Evolutionary conservation across 2,113 vertebrate species (phyloP).

Genomic region (Ophthalmolycus amberensis): DNA sequence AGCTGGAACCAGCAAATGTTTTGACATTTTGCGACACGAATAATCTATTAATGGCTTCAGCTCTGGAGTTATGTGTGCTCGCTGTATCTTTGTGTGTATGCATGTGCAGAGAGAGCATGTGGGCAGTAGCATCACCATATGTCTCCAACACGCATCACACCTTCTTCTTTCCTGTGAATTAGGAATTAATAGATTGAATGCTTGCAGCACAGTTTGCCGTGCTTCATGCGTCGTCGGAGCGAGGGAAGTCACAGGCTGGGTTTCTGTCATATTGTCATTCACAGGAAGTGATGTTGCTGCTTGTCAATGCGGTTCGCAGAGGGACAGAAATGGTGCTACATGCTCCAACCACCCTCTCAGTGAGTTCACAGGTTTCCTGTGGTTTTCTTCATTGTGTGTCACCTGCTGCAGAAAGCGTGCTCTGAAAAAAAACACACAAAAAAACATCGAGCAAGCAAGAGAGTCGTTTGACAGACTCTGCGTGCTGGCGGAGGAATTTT

Average conservation of each 20-base stretch:
- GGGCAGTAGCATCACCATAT: constrained; percentile 22
- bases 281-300: constrained; percentile 71
- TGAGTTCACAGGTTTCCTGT: constrained; percentile 68
- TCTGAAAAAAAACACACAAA: background rate
- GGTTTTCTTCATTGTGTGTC: constrained; percentile 53
- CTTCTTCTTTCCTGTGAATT: constrained; percentile 31
- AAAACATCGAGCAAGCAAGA: background rate
- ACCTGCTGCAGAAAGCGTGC: constrained; percentile 46
- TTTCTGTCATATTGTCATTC: constrained; percentile 57
- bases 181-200: constrained; percentile 15
- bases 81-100: background rate
- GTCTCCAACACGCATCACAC: constrained; percentile 21
- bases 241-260: constrained; percentile 30
- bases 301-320: constrained; percentile 40
- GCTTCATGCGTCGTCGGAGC: constrained; percentile 37
- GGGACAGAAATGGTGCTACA: constrained; percentile 21
- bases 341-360: constrained; percentile 21
- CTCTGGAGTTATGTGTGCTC: background rate
- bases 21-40: background rate
- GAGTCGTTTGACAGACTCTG: constrained; percentile 9
- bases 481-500: constrained; percentile 26
- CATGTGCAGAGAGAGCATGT: constrained; percentile 20
- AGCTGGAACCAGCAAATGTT: background rate
- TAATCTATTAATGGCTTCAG: background rate
- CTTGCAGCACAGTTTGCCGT: constrained; percentile 33